These are phyloP conservation scores for Mormyrus proboscirostris DNA, from an alignment of 2,797 vertebrate species.

Conservation along the genomic window DNA sequence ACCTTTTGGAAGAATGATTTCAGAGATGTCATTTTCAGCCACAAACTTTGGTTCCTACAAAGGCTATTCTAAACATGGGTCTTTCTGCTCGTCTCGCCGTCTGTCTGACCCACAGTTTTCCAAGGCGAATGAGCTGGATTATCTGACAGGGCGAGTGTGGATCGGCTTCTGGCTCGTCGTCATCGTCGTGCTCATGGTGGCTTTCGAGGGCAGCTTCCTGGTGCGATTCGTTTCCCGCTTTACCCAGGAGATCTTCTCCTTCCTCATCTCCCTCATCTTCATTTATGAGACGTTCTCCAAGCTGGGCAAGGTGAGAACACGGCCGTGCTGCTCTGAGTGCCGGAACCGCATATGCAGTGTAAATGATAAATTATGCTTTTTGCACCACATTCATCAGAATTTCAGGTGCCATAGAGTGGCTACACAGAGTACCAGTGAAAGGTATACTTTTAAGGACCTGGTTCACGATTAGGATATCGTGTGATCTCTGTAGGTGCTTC, in stretches of 20 bases:
- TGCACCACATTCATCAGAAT: neutral
- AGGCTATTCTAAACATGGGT: neutral
- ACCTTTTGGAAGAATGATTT: neutral
- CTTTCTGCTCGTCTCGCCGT: neutral
- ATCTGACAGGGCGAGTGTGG: slow-evolving; percentile 92
- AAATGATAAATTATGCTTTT: neutral
- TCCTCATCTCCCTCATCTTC: slow-evolving; percentile 98
- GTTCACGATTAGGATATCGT: neutral
- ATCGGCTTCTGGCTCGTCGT: slow-evolving; percentile 91
- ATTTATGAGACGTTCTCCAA: slow-evolving; percentile 97
- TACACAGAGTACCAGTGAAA: neutral
- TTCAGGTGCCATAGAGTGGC: neutral
- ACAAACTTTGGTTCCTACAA: neutral
- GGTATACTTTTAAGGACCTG: neutral
- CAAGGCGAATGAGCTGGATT: slow-evolving; percentile 72
- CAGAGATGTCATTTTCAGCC: neutral
- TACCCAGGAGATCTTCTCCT: slow-evolving; percentile 96
- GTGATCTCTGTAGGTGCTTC: neutral
- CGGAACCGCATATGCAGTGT: neutral
- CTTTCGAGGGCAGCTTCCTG: slow-evolving; percentile 91
- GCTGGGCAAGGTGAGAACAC: slow-evolving; percentile 68
- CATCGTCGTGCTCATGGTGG: slow-evolving; percentile 81
- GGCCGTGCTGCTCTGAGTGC: neutral
- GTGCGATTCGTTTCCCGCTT: slow-evolving; percentile 94
- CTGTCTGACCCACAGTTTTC: slow-evolving; percentile 71